Evolutionary conservation across 2,113 vertebrate genomes (phyloP), one percentile per base, ranked within the genome.

Genomic region (Porphyrio hochstetteri): DNA sequence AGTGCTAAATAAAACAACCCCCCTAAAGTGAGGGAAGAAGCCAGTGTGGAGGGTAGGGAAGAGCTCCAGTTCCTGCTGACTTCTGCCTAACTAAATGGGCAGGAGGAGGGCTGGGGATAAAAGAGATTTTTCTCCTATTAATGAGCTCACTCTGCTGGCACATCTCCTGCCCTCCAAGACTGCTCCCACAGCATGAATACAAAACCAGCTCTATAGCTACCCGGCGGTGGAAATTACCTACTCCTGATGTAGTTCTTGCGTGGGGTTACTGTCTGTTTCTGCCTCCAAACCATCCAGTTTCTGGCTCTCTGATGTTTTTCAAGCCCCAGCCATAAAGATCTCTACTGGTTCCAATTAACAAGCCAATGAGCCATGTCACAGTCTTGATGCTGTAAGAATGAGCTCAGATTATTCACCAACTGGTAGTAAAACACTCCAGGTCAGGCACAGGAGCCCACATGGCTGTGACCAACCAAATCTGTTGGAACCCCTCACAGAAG

Each of bases 101-200:
- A 65, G 76, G 67, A 85, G 90, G 46, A 88, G 86, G 63, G 71
- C 75, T 72, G 57, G 74, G 83, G 78, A 76, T 79, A n/a, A 59
- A 71, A 76, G 79, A 28, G 76, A 92, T 83, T 61, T 80, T 68
- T 87, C 87, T n/a, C 76, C 71, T 71, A 25, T 29, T 53, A 77
- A 14, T 29, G 80, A 96, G 83, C 88, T 95, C 76, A 59, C 76
- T 27, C 88, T 69, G 75, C 79, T 86, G 84, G 69, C 79, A 57
- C 0, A 7, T 33, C 71, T 86, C 72, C 87, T 84, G 87, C 78
- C 69, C 80, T 53, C 88, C 72, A 16, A 50, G 83, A 61, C 2
- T 48, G 83, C 68, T 92, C 83, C 88, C 80, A 61, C 72, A 63
- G 72, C 56, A 42, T 1, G 29, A 71, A 56, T 23, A 69, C 5